These are phyloP conservation scores for Pomatostomus ruficeps DNA, from an alignment of 2,113 vertebrate species.

Conservation along the genomic window DNA sequence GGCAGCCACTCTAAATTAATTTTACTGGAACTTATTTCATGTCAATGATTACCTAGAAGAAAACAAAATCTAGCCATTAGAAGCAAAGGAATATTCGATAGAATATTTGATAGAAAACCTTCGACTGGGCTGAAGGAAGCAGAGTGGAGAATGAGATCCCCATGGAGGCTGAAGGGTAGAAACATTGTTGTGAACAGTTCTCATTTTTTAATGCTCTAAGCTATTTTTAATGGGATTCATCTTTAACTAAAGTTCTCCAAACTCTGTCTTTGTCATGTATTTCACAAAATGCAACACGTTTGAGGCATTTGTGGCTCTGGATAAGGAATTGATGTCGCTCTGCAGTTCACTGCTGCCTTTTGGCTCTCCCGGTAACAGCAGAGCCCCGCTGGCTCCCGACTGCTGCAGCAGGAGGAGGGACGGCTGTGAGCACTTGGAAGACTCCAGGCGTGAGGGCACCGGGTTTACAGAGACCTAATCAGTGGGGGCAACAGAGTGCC, in stretches of 20 bases:
- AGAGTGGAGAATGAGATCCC: background rate
- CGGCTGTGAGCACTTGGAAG: background rate
- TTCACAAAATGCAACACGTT: background rate
- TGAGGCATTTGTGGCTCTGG: background rate
- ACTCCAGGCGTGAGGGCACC: background rate
- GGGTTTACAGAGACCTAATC: conserved; percentile 26
- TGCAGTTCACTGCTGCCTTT: background rate
- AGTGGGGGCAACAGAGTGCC: conserved; percentile 23
- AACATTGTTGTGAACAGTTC: background rate
- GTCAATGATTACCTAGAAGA: conserved; percentile 16
- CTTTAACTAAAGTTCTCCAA: background rate
- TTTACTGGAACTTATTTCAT: conserved; percentile 26
- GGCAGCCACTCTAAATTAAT: background rate
- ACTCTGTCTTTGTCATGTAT: background rate
- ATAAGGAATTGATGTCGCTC: background rate
- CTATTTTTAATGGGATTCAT: background rate
- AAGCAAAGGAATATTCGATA: background rate
- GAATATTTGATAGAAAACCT: background rate
- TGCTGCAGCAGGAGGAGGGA: background rate
- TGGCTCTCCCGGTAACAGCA: background rate
- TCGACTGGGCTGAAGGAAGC: background rate
- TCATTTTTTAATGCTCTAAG: background rate
- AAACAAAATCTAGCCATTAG: background rate
- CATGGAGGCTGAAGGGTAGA: background rate
- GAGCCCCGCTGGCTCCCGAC: background rate